Percentiles rank a stretch among this genome's conserved stretches.
These are phyloP conservation scores for Aromia moschata DNA, from an alignment of 2,888 invertebrate genomes.

Conservation along the genomic window DNA sequence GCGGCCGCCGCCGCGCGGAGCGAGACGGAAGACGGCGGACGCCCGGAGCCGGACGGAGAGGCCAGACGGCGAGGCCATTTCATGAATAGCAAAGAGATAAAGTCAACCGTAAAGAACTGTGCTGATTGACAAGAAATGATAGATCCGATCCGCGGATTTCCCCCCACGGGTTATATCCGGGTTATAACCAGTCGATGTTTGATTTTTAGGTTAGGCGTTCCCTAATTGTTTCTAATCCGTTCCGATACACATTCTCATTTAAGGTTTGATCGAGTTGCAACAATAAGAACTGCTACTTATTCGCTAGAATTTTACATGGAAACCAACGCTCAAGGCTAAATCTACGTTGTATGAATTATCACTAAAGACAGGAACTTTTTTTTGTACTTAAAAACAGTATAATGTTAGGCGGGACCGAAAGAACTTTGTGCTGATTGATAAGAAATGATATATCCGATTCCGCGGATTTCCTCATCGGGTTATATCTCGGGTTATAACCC, in stretches of 20 bases:
- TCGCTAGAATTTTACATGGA: no score
- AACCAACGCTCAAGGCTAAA: no score
- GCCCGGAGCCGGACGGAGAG: constrained; percentile 47
- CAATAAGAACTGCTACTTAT: no score
- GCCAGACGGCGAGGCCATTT: constrained; percentile 47
- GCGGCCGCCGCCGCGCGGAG: constrained; percentile 41
- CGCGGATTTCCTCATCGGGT: constrained; percentile 29
- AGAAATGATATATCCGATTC: constrained; percentile 29
- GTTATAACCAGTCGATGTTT: no score
- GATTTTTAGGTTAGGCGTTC: no score
- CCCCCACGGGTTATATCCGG: constrained; percentile 20
- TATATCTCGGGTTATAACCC: no score
- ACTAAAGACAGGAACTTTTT: no score
- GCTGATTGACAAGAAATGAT: constrained; percentile 38
- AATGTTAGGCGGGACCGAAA: constrained; percentile 40
- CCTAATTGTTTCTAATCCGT: no score
- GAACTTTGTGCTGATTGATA: constrained; percentile 39
- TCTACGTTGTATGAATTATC: no score
- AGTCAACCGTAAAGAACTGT: constrained; percentile 35
- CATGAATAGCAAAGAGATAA: constrained; percentile 49
- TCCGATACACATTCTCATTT: no score
- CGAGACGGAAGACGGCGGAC: constrained; percentile 45
- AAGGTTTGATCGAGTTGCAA: no score
- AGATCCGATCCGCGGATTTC: constrained; percentile 31
- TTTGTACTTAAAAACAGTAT: no score